A percentile compares a stretch with the other conserved stretches of the same genome.
Conservation (phyloP, 2,797 vertebrate species). For the Tenualosa thibaudeaui region DNA sequence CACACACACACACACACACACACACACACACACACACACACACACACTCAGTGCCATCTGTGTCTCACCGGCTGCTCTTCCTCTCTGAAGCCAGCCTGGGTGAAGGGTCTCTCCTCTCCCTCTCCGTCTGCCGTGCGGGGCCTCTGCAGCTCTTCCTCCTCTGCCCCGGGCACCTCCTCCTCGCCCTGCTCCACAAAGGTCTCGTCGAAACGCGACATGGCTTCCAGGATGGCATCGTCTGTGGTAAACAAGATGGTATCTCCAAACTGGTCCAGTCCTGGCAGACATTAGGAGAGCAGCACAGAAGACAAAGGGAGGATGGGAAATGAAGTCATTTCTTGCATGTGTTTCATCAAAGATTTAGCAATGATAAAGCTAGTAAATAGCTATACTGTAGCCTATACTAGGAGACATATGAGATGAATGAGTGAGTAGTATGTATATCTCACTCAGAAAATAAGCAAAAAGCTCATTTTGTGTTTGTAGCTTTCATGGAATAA, state of each 20-base stretch:
- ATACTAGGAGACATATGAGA: too few species aligned
- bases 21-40: conserved; percentile 27
- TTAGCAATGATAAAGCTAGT: too few species aligned
- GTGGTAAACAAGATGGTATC: conserved; percentile 96
- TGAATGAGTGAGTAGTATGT: too few species aligned
- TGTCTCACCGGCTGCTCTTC: conserved; percentile 58
- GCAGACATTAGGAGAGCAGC: background rate
- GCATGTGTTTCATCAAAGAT: background rate
- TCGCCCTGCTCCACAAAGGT: conserved; percentile 74
- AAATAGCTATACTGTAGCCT: too few species aligned
- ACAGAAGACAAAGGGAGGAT: background rate
- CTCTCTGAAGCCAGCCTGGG: conserved; percentile 80
- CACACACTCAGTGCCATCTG: conserved; percentile 22
- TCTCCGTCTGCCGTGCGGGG: conserved; percentile 88
- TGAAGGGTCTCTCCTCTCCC: conserved; percentile 87
- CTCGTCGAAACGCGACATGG: conserved; percentile 86
- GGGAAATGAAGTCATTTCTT: background rate
- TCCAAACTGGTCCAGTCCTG: conserved; percentile 93
- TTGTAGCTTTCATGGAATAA: too few species aligned
- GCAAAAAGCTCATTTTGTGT: too few species aligned
- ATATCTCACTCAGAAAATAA: too few species aligned
- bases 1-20: conserved; percentile 18
- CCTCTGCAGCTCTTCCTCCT: conserved; percentile 83
- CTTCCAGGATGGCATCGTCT: conserved; percentile 93
- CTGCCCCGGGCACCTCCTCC: conserved; percentile 56